These are phyloP conservation scores for Agonopterix heracliana DNA, from an alignment of 2,888 invertebrate genomes.

Conservation along the genomic window DNA sequence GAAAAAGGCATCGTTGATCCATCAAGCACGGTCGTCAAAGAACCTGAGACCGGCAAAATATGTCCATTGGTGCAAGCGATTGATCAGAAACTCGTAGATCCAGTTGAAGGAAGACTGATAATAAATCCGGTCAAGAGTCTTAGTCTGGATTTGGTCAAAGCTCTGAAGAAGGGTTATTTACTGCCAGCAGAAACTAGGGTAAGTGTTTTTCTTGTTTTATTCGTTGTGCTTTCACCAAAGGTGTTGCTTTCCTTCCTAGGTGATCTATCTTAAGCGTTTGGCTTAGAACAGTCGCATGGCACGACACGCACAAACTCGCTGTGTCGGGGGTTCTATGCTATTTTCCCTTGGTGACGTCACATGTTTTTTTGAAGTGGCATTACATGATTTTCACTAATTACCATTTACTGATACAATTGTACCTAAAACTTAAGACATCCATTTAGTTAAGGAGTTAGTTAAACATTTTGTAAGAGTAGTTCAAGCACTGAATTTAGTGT, in stretches of 20 bases:
- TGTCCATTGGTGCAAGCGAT: conserved; percentile 86
- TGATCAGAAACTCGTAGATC: conserved; percentile 83
- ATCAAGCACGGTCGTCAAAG: conserved; percentile 89
- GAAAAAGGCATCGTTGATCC: conserved; percentile 87
- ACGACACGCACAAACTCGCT: conserved; percentile 56
- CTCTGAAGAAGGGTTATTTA: conserved; percentile 90
- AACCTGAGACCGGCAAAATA: conserved; percentile 85
- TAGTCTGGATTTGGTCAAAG: conserved; percentile 87
- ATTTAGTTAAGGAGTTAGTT: conserved; percentile 2
- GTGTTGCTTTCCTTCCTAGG: conserved; percentile 71
- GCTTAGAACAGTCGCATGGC: conserved; percentile 72
- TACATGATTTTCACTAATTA: conserved; percentile 17
- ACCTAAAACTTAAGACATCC: conserved; percentile 24
- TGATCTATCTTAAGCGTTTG: conserved; percentile 64
- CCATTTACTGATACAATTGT: conserved; percentile 25
- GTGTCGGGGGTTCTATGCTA: conserved; percentile 48
- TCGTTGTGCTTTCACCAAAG: conserved; percentile 63
- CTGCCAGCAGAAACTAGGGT: conserved; percentile 95
- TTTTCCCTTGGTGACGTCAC: conserved; percentile 39
- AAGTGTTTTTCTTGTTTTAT: conserved; percentile 70
- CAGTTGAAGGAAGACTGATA: conserved; percentile 82
- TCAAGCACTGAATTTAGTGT: conserved; percentile 17
- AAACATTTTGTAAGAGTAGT: conserved; percentile 21
- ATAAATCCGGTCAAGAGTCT: conserved; percentile 73
- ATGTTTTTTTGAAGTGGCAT: conserved; percentile 37